These are phyloP conservation scores for Macaria liturata DNA, from an alignment of 2,888 invertebrate genomes.

Conservation along the genomic window DNA sequence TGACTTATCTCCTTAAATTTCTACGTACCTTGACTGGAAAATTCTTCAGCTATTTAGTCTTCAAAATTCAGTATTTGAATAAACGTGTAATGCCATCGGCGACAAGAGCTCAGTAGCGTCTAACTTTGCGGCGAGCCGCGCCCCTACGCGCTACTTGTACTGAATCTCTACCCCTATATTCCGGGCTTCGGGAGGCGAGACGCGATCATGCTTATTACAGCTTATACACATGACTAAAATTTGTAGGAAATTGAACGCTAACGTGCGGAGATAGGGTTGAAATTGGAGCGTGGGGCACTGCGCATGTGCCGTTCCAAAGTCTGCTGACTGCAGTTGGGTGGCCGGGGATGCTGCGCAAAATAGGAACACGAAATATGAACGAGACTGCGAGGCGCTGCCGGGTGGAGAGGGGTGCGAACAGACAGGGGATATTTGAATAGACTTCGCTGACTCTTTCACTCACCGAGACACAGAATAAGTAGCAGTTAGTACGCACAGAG, in stretches of 20 bases:
- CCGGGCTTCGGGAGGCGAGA: constrained; percentile 74
- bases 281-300: constrained; percentile 32
- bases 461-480: constrained; percentile 37
- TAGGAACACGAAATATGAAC: constrained; percentile 83
- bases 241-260: constrained; percentile 42
- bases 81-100: constrained; percentile 69
- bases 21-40: constrained; percentile 55
- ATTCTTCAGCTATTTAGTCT: constrained; percentile 25
- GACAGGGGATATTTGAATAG: constrained; percentile 80
- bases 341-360: constrained; percentile 85
- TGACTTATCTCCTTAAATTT: constrained; percentile 6
- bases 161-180: constrained; percentile 83
- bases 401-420: constrained; percentile 77
- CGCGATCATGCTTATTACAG: constrained; percentile 39
- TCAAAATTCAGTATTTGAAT: constrained; percentile 50
- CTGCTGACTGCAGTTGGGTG: constrained; percentile 78
- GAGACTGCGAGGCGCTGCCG: constrained; percentile 83
- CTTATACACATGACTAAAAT: constrained; percentile 39
- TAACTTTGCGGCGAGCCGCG: constrained; percentile 83
- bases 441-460: constrained; percentile 72
- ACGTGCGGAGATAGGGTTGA: constrained; percentile 28
- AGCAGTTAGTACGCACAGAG: constrained; percentile 33
- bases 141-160: constrained; percentile 82
- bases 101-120: constrained; percentile 79
- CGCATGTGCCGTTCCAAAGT: constrained; percentile 65